A percentile compares a stretch with the other conserved stretches of the same genome.
Conservation (phyloP, 2,797 vertebrate genomes). For the Amblyopsis hoosieri region DNA sequence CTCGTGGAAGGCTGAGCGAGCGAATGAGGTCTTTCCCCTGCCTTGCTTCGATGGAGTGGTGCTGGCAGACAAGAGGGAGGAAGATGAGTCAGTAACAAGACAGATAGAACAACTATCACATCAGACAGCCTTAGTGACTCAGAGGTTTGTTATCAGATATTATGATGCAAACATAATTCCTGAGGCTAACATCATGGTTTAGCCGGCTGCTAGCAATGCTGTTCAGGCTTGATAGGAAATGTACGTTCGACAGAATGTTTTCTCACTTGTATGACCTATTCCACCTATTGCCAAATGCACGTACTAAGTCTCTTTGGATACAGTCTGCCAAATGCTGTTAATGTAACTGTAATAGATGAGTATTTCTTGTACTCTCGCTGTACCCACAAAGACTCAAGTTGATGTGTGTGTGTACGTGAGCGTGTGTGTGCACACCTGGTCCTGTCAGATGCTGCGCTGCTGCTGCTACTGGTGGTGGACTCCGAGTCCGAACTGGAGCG, state of each 20-base stretch:
- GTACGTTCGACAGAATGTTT: too few species aligned
- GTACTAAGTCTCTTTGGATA: too few species aligned
- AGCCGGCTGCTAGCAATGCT: too few species aligned
- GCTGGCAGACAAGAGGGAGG: constrained; percentile 65
- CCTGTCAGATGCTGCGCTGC: constrained; percentile 94
- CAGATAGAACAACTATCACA: neutral
- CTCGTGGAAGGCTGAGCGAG: constrained; percentile 92
- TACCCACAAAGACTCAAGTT: neutral
- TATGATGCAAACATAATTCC: too few species aligned
- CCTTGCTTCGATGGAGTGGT: constrained; percentile 98
- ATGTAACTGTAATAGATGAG: too few species aligned
- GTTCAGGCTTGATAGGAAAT: too few species aligned
- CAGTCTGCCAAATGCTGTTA: too few species aligned
- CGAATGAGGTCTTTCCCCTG: constrained; percentile 93
- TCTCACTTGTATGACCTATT: too few species aligned
- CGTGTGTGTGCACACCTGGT: constrained; percentile 82
- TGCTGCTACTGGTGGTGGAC: constrained; percentile 97
- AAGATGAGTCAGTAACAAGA: constrained; percentile 1
- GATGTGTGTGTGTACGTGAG: neutral
- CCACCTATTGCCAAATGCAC: too few species aligned
- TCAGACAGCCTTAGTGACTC: neutral
- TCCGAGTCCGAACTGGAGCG: constrained; percentile 98
- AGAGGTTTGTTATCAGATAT: too few species aligned
- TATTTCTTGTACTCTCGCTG: too few species aligned
- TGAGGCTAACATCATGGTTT: too few species aligned